Evolutionary conservation across 2,113 vertebrate species (phyloP).

Genomic region (Micromys minutus): DNA sequence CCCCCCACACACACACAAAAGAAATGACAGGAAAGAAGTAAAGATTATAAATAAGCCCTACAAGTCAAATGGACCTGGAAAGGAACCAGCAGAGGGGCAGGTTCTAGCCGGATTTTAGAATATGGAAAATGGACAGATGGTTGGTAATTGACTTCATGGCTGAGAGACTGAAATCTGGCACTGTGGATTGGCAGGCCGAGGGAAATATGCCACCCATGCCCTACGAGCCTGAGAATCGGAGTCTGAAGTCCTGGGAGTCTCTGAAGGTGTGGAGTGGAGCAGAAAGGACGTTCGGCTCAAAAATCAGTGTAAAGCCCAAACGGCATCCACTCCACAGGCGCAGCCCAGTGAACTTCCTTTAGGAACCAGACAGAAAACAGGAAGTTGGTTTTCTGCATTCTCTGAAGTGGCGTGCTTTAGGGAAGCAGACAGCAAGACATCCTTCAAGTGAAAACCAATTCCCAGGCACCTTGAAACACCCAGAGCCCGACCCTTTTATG

Average conservation of each 20-base stretch:
- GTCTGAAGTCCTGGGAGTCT: neutral
- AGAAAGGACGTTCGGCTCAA: conserved; percentile 1
- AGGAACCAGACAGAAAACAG: neutral
- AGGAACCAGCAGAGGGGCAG: neutral
- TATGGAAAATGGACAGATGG: conserved; percentile 52
- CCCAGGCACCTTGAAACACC: neutral
- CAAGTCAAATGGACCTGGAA: conserved; percentile 35
- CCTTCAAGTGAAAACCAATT: neutral
- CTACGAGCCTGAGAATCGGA: neutral
- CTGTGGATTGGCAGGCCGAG: neutral
- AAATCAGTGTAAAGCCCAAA: neutral
- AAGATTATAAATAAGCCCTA: conserved; percentile 36
- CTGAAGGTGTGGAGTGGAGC: neutral
- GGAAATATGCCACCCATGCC: neutral
- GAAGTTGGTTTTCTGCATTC: neutral
- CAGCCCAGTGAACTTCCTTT: neutral
- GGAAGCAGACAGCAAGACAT: neutral
- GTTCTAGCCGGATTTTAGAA: conserved; percentile 51
- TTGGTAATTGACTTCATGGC: conserved; percentile 53
- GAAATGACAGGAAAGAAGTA: conserved; percentile 1
- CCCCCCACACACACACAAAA: no score
- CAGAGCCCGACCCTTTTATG: no score
- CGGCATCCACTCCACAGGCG: neutral
- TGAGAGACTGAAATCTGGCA: conserved; percentile 1
- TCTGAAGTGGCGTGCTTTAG: neutral